Percentiles rank a stretch among this genome's conserved stretches.
phyloP scores from a whole-genome alignment of 2,797 vertebrate genomes.

The Alcedo atthis region DNA sequence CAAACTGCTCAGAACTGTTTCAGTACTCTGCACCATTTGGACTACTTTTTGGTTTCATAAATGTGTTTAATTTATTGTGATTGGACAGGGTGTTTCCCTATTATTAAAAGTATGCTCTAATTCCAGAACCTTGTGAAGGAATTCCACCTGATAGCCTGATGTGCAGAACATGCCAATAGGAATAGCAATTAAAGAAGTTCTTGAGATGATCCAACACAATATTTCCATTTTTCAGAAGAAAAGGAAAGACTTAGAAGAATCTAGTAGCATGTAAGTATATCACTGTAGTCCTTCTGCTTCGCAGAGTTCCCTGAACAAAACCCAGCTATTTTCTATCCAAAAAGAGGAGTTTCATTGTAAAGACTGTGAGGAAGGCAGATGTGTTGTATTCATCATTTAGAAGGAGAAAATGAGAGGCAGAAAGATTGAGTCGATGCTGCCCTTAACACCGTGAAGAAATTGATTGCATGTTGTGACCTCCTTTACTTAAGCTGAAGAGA shows the following conservation, averaged over 20 bases:
- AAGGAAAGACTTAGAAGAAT: background rate
- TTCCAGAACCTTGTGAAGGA: background rate
- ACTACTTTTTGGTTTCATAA: background rate
- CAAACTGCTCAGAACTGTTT: background rate
- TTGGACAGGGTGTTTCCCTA: background rate
- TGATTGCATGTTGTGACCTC: background rate
- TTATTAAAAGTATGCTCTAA: background rate
- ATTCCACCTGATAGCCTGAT: background rate
- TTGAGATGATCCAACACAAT: background rate
- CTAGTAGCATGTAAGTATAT: background rate
- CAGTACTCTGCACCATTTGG: background rate
- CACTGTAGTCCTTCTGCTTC: background rate
- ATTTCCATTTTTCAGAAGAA: background rate
- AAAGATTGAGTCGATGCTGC: background rate
- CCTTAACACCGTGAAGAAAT: background rate
- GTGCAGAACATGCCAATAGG: background rate
- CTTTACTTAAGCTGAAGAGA: background rate
- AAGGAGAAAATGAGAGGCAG: background rate
- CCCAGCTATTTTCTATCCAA: accelerated
- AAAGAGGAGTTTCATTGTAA: background rate
- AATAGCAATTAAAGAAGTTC: background rate
- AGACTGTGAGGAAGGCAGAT: background rate
- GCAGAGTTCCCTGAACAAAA: background rate
- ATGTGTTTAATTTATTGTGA: background rate
- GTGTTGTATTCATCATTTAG: background rate